Conservation (phyloP, 2,797 vertebrate species). For the Melanotaenia trifasciata region DNA sequence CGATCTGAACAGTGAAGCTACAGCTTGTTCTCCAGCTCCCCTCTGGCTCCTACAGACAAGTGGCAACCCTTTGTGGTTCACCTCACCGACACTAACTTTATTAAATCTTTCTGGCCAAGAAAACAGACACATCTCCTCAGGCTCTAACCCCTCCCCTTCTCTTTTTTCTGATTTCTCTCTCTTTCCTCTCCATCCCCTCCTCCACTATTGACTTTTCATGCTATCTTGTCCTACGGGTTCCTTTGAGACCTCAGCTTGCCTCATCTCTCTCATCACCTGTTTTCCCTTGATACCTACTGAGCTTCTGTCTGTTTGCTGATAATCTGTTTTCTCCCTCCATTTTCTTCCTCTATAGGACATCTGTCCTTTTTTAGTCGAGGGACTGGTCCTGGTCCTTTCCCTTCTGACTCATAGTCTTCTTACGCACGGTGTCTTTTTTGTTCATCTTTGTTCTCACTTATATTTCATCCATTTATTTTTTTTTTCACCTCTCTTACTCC, state of each 20-base stretch:
- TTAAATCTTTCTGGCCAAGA: constrained; percentile 74
- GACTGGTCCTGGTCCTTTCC: constrained; percentile 22
- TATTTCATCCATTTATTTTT: not conserved
- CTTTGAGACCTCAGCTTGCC: constrained; percentile 22
- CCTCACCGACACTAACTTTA: constrained; percentile 68
- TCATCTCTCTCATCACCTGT: constrained; percentile 9
- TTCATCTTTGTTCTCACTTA: not conserved
- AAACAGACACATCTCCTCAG: constrained; percentile 56
- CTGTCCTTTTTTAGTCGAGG: constrained; percentile 14
- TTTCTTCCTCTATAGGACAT: constrained; percentile 16
- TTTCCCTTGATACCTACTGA: constrained; percentile 21
- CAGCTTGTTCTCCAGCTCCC: constrained; percentile 54
- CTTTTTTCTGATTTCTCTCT: not conserved
- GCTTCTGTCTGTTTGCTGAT: constrained; percentile 4
- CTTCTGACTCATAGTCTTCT: constrained; percentile 11
- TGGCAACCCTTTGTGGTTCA: constrained; percentile 65
- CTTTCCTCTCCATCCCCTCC: constrained; percentile 14
- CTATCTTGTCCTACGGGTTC: constrained; percentile 39
- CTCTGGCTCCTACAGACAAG: constrained; percentile 53
- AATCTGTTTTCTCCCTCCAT: not conserved
- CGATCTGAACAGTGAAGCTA: constrained; percentile 51
- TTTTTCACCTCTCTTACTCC: constrained; percentile 12
- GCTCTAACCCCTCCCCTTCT: constrained; percentile 17
- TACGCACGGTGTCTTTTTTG: not conserved
- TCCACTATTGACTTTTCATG: constrained; percentile 57